Conservation (phyloP, 1,140 invertebrate species). For the Fopius arisanus region DNA sequence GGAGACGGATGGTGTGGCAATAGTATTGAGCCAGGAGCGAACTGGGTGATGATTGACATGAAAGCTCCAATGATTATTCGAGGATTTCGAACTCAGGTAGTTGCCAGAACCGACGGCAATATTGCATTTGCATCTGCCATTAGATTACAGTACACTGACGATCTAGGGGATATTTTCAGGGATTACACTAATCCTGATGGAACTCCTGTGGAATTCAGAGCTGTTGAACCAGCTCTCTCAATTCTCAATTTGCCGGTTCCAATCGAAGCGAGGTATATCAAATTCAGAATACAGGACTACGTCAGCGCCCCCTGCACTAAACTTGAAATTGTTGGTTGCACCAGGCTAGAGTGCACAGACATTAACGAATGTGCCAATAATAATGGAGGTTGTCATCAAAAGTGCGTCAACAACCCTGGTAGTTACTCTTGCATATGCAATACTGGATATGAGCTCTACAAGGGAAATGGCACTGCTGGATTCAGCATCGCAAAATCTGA, state of each 20-base stretch:
- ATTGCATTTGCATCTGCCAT: constrained; percentile 89
- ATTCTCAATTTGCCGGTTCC: constrained; percentile 89
- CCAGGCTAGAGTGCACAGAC: constrained; percentile 87
- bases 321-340: constrained; percentile 93
- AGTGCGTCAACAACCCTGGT: constrained; percentile 90
- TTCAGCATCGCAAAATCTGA: constrained; percentile 83
- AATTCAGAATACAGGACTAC: constrained; percentile 90
- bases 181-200: constrained; percentile 92
- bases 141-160: constrained; percentile 85
- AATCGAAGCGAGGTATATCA: constrained; percentile 89
- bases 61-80: constrained; percentile 89
- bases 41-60: constrained; percentile 89
- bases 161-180: constrained; percentile 87
- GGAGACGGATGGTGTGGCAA: constrained; percentile 90
- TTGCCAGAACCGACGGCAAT: constrained; percentile 78
- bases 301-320: constrained; percentile 88
- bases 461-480: constrained; percentile 90
- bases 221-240: constrained; percentile 85
- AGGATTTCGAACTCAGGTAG: constrained; percentile 89
- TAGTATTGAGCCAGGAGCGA: constrained; percentile 81
- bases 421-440: constrained; percentile 90
- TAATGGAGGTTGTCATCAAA: constrained; percentile 94
- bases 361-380: constrained; percentile 90
- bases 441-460: constrained; percentile 91
- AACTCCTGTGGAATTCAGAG: constrained; percentile 90